Conservation (phyloP, 2,797 vertebrate genomes). For the Ambastaia sidthimunki region DNA sequence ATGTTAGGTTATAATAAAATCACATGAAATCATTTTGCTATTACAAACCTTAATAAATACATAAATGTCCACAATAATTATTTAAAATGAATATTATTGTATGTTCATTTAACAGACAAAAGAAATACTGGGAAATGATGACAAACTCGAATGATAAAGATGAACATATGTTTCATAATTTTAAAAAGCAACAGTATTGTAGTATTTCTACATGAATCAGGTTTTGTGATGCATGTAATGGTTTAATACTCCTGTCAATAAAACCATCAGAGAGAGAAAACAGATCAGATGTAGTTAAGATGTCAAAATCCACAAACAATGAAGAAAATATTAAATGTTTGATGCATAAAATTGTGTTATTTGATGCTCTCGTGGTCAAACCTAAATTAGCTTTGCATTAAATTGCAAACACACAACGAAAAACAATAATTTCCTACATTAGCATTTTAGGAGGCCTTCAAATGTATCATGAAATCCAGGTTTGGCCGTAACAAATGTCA, state of each 20-base stretch:
- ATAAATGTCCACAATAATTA: not conserved
- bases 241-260: slow-evolving; percentile 7
- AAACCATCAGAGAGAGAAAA: not conserved
- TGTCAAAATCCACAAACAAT: slow-evolving; percentile 23
- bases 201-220: slow-evolving; percentile 12
- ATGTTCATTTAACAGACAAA: slow-evolving; percentile 15
- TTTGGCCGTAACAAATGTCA: slow-evolving; percentile 11
- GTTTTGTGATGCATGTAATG: slow-evolving; percentile 11
- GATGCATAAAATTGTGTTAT: slow-evolving; percentile 21
- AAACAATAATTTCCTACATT: slow-evolving; percentile 11
- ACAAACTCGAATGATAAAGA: not conserved
- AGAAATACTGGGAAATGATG: not conserved
- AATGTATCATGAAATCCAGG: slow-evolving; percentile 15
- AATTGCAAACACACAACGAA: slow-evolving; percentile 31
- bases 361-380: slow-evolving; percentile 4
- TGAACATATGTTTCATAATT: not conserved
- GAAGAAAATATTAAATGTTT: slow-evolving; percentile 20
- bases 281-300: not conserved
- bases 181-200: slow-evolving; percentile 26
- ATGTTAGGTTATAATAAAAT: slow-evolving; percentile 15
- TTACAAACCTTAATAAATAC: slow-evolving; percentile 35
- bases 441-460: not conserved
- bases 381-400: slow-evolving; percentile 46
- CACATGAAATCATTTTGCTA: not conserved
- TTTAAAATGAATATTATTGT: not conserved